Evolutionary conservation across 2,113 vertebrate genomes (phyloP).

Genomic region (Hirundichthys speculiger): DNA sequence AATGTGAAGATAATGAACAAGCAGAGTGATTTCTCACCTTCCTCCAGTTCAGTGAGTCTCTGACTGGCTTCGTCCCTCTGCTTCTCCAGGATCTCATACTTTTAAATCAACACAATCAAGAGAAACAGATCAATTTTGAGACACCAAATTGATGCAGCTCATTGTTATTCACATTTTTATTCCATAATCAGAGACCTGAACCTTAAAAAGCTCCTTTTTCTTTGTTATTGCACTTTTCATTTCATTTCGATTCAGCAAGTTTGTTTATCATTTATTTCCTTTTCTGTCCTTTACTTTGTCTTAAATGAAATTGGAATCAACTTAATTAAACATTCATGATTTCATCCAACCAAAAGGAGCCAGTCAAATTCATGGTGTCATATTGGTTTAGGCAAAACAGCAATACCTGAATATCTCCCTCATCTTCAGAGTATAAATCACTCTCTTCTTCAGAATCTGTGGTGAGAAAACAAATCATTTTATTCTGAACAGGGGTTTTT

Average conservation of each 20-base stretch:
- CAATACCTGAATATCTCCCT: constrained; percentile 74
- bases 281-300: background rate
- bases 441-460: constrained; percentile 68
- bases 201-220: background rate
- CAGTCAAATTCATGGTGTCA: no score
- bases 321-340: no score
- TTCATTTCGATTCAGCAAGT: constrained; percentile 10
- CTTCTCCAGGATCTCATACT: constrained; percentile 65
- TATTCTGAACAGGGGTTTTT: background rate
- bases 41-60: constrained; percentile 75
- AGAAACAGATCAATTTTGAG: constrained; percentile 7
- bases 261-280: background rate
- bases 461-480: constrained; percentile 12
- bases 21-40: constrained; percentile 68
- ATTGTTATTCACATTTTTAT: constrained; percentile 22
- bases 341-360: no score
- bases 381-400: background rate
- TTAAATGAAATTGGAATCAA: background rate
- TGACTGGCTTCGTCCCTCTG: constrained; percentile 71
- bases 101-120: constrained; percentile 3
- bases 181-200: background rate
- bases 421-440: constrained; percentile 68
- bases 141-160: background rate
- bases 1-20: background rate
- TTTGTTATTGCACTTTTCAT: background rate